Base-by-base conservation (phyloP, 2,888 invertebrate species). In the Drosophila phalerata region DNA sequence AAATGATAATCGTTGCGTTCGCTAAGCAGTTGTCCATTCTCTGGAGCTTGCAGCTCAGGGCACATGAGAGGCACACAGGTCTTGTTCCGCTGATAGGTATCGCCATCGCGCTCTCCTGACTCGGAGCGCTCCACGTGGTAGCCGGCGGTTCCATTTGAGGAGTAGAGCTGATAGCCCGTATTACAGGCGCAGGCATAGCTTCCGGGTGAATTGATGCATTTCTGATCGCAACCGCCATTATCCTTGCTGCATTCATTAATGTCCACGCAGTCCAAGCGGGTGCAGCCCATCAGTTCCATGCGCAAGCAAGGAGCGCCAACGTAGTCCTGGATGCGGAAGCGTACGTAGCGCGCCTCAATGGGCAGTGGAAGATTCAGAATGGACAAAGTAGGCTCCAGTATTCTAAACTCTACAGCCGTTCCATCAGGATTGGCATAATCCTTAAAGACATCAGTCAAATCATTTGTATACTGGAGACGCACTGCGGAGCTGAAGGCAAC, bases 1-100 rank as follows among this genome's bases (percentile, higher is more conserved):
- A 97, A 98, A 91, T 98, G 97, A 91, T 96, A 97, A 88, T 96
- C 94, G 61, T 94, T 94, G 88, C 97, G 96, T 0, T 97, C 97
- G 0, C 97, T 96, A 9, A 98, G 92, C 30, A 98, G 93, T 81
- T 96, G 94, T 63, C 98, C 98, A 91, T 98, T 97, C 91, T 97
- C 97, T 0, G 98, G 98, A 3, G 96, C 94, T 32, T 93, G 91
- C 42, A 98, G 91, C 2, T 94, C 92, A 5, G 97, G 97, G 80
- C 98, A 98, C 97, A 97, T 97, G 3, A 98, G 94, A 0, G 97
- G 97, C 11, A 98, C 98, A 92, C 98, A 99, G 32, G 98, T 97
- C 93, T 99, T 98, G 91, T 98, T 98, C 81, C 96, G 94, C 91
- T 97, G 96, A 91, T 96, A 97, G 1, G 96, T 94, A 90, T 99